Base-by-base conservation (phyloP, 2,113 vertebrate genomes). In the Xerus inauris region DNA sequence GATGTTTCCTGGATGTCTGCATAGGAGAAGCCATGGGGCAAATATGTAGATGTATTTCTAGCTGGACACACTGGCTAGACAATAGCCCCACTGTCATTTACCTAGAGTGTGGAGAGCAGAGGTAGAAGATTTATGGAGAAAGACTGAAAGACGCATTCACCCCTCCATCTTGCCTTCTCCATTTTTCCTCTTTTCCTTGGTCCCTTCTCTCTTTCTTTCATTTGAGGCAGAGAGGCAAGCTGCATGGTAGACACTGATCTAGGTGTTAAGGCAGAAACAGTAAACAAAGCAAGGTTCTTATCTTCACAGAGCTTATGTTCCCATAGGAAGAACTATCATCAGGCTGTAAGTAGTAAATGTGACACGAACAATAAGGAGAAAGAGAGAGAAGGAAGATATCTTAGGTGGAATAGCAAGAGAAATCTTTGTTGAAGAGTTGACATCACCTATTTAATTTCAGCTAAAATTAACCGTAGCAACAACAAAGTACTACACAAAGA, bases 1-100 rank as follows among this genome's bases (percentile, higher is more conserved):
- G 54, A 22, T 42, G 3, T 40, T 51, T 30, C 2, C 0, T 57
- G 32, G 30, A 35, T 38, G 1, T 0, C 3, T 26, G 40, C 6
- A 2, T 8, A 17, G n/a, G 26, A 38, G 9, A 4, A 45, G 1
- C 9, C 6, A 3, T 14, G 79, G 81, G 17, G 4, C 4, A 30
- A 62, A 47, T 12, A 12, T 40, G 12, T 1, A 64, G 7, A 4
- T 89, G 5, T 7, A 47, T 35, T 84, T 76, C 59, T 92, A 71
- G 51, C 7, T 16, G 69, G 32, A 71, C 1, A 2, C 12, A 42
- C 0, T 42, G 12, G 1, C 4, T 8, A 80, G 35, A 7, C 65
- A 59, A 64, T 7, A 57, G 8, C n/a, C 30, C 57, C 35, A 40
- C 1, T 42, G 13, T 20, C 45, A 59, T 22, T 83, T 42, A 28